A percentile compares a stretch with the other conserved stretches of the same genome.
These are phyloP conservation scores for Muntiacus reevesi DNA, from an alignment of 2,113 vertebrate genomes.

Conservation along the genomic window DNA sequence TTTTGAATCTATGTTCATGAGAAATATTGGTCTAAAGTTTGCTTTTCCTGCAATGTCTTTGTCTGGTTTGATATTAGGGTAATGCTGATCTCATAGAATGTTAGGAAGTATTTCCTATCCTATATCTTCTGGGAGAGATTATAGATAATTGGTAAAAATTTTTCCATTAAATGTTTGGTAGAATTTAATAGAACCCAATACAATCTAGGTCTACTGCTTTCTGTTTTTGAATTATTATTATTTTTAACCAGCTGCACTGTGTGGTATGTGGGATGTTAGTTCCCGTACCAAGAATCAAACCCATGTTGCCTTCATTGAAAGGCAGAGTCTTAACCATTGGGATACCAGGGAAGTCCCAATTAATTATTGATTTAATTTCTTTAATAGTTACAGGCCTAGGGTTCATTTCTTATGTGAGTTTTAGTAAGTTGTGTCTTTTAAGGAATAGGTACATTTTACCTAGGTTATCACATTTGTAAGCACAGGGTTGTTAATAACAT, in stretches of 20 bases:
- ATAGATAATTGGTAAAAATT: neutral
- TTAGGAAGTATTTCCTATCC: neutral
- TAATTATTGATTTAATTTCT: neutral
- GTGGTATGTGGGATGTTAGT: neutral
- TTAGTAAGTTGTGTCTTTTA: neutral
- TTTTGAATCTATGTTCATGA: neutral
- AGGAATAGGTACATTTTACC: neutral
- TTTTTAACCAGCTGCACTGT: neutral
- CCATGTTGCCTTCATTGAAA: neutral
- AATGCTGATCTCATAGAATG: neutral
- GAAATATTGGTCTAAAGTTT: neutral
- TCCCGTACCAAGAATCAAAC: neutral
- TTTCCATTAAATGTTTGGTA: neutral
- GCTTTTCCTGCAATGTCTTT: neutral
- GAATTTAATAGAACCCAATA: neutral
- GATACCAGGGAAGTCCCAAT: neutral
- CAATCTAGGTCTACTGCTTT: neutral
- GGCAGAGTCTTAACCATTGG: neutral
- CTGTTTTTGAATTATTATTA: neutral
- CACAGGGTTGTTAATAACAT: neutral
- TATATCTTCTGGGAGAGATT: neutral
- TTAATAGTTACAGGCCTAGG: neutral
- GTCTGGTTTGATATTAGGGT: neutral
- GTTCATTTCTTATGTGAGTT: neutral
- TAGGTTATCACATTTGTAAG: neutral